Percentiles rank a stretch among this genome's conserved stretches.
These are phyloP conservation scores for Picathartes gymnocephalus DNA, from an alignment of 2,113 vertebrate genomes.

Conservation along the genomic window DNA sequence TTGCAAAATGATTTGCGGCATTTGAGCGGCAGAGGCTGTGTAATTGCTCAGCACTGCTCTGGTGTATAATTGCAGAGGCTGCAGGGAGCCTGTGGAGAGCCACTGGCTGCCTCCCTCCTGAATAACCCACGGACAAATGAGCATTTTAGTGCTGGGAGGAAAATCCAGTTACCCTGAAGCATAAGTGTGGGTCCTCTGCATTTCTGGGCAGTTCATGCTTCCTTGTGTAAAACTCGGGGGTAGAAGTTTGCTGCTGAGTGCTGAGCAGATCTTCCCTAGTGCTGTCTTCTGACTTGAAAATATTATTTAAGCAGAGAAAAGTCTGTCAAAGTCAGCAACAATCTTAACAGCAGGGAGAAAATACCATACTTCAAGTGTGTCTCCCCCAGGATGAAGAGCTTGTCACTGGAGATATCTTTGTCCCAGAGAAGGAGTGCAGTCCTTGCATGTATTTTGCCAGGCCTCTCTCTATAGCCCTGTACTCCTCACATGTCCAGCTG, in stretches of 20 bases:
- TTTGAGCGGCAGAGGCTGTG: background rate
- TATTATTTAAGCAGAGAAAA: background rate
- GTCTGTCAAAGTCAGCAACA: background rate
- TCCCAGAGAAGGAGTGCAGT: background rate
- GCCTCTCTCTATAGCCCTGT: background rate
- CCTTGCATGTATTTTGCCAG: background rate
- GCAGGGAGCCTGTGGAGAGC: background rate
- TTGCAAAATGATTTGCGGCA: background rate
- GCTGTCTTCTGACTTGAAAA: background rate
- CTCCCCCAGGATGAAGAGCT: background rate
- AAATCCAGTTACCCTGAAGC: background rate
- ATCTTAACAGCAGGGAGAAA: background rate
- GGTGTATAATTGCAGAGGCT: background rate
- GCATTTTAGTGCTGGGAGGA: background rate
- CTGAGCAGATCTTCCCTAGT: background rate
- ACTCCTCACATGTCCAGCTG: background rate
- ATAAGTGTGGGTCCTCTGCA: background rate
- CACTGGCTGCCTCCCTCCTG: background rate
- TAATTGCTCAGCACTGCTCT: background rate
- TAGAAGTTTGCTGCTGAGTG: background rate
- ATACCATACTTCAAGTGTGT: background rate
- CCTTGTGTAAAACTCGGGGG: background rate
- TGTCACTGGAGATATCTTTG: background rate
- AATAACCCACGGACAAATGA: background rate
- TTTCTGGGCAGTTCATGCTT: background rate